phyloP scores from a whole-genome alignment of 2,888 invertebrate species.

The Alitta virens region DNA sequence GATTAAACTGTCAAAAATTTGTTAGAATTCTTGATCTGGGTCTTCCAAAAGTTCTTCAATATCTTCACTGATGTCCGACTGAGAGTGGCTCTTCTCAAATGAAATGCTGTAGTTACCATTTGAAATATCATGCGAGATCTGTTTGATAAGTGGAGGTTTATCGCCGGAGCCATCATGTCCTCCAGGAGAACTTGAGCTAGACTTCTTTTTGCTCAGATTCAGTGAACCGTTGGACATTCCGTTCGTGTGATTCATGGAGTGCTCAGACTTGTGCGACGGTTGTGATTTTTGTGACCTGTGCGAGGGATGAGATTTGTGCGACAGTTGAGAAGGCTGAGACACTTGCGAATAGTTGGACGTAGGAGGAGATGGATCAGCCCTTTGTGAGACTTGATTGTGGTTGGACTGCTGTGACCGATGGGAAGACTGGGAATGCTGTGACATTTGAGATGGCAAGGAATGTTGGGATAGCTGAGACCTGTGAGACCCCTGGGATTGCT shows the following conservation, averaged over 20 bases:
- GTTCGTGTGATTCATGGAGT: not conserved
- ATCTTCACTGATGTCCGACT: constrained; percentile 16
- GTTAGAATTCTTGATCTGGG: not conserved
- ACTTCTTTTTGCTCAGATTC: not conserved
- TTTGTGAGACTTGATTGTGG: not conserved
- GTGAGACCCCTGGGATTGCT: not conserved
- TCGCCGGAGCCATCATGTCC: too few relatives aligned
- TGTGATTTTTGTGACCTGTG: too few relatives aligned
- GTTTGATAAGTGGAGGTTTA: too few relatives aligned
- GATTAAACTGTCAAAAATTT: not conserved
- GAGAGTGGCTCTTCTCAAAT: constrained; percentile 4
- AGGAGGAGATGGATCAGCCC: not conserved
- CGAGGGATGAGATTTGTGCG: too few relatives aligned
- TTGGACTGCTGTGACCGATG: not conserved
- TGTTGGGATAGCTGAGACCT: not conserved
- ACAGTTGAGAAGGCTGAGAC: not conserved
- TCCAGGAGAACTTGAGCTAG: too few relatives aligned
- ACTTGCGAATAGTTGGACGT: not conserved
- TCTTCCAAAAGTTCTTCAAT: constrained; percentile 11
- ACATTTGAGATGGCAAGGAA: not conserved
- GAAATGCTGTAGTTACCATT: not conserved
- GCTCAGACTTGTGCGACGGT: not conserved
- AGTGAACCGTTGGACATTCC: not conserved
- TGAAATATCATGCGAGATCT: not conserved
- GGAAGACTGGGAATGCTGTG: not conserved